These are phyloP conservation scores for Paramormyrops hopkinsi DNA, from an alignment of 2,797 vertebrate genomes.

Conservation along the genomic window DNA sequence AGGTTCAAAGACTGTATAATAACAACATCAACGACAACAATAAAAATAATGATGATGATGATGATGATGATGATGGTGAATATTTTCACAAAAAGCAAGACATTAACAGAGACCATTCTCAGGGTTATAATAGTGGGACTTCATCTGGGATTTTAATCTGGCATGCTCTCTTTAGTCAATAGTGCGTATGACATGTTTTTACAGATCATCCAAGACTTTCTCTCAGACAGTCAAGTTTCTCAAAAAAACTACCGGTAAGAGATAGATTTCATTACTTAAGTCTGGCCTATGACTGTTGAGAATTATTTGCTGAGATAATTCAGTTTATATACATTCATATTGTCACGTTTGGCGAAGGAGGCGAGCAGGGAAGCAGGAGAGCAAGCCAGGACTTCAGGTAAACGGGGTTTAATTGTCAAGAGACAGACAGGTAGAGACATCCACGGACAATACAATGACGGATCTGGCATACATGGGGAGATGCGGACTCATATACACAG, in stretches of 20 bases:
- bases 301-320: not conserved
- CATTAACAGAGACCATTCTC: not conserved
- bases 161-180: not conserved
- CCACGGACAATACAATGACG: no score
- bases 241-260: conserved; percentile 71
- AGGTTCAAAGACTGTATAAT: not conserved
- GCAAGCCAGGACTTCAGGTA: no score
- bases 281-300: conserved; percentile 5
- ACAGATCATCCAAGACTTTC: conserved; percentile 76
- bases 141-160: not conserved
- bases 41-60: not conserved
- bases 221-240: conserved; percentile 65
- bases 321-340: not conserved
- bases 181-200: conserved; percentile 14
- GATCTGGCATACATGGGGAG: no score
- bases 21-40: not conserved
- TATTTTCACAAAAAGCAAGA: not conserved
- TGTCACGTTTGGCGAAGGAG: no score
- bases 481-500: no score
- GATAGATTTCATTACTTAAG: not conserved
- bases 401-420: no score
- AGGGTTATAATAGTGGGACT: not conserved
- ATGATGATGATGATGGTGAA: not conserved
- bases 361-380: no score
- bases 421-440: no score